phyloP scores from a whole-genome alignment of 2,113 vertebrate genomes.

The Istiophorus platypterus region DNA sequence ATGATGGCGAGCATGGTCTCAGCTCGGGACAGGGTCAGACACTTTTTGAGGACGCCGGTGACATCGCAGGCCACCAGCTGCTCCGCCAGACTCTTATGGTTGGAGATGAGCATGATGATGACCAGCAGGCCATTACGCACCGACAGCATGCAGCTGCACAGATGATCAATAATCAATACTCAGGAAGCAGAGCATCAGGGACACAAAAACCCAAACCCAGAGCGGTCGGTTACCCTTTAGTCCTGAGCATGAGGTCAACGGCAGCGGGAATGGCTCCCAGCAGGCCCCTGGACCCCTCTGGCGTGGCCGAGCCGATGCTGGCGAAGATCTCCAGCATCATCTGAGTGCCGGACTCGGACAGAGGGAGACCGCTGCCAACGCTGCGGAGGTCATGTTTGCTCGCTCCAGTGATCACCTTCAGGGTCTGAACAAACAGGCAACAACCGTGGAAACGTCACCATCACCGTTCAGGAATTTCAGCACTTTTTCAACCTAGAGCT shows the following conservation, averaged over 20 bases:
- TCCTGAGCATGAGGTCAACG: conserved; percentile 88
- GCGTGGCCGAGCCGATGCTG: conserved; percentile 94
- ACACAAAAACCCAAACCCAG: rapidly evolving
- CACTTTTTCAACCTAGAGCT: no score
- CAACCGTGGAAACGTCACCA: no score
- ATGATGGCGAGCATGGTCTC: conserved; percentile 86
- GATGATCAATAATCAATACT: rapidly evolving
- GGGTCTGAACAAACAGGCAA: conserved; percentile 78
- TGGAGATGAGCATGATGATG: conserved; percentile 89
- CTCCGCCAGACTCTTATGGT: conserved; percentile 91
- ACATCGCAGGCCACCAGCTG: conserved; percentile 88
- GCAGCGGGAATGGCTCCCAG: conserved; percentile 89
- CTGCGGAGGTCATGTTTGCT: conserved; percentile 84
- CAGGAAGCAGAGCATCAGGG: neutral
- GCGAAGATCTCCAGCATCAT: conserved; percentile 96
- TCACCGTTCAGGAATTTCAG: neutral
- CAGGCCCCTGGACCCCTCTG: conserved; percentile 85
- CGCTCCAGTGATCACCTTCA: conserved; percentile 93
- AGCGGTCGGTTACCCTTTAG: conserved; percentile 81
- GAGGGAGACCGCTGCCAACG: conserved; percentile 68
- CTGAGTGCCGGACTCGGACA: conserved; percentile 87
- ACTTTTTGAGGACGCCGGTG: conserved; percentile 83
- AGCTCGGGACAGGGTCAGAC: conserved; percentile 77
- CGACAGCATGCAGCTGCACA: conserved; percentile 85
- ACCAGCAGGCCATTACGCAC: conserved; percentile 92